Evolutionary conservation across 2,888 invertebrate species (phyloP).

Genomic region (Anodontia alba): DNA sequence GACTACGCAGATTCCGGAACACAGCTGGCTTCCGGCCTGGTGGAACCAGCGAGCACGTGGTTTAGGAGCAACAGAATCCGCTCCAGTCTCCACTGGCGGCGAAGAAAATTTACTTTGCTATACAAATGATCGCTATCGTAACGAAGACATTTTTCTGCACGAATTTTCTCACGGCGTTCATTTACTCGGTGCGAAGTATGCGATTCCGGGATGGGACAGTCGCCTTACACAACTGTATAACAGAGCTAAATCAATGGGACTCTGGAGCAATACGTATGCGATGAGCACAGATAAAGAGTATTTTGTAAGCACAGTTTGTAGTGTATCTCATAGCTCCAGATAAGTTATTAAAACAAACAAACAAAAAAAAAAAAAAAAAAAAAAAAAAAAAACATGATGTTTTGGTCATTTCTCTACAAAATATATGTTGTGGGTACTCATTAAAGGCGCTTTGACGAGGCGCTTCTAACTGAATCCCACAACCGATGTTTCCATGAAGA

Average conservation of each 20-base stretch:
- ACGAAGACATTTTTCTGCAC: conserved; percentile 69
- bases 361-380: too few relatives aligned
- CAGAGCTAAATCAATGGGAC: neutral
- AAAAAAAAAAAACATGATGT: too few relatives aligned
- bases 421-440: too few relatives aligned
- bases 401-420: too few relatives aligned
- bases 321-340: too few relatives aligned
- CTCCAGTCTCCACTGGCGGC: conserved; percentile 69
- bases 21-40: conserved; percentile 56
- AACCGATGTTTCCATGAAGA: too few relatives aligned
- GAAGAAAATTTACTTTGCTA: conserved; percentile 76
- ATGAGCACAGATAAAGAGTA: conserved; percentile 63
- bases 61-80: conserved; percentile 67
- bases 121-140: conserved; percentile 35
- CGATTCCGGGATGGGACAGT: conserved; percentile 60
- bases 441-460: too few relatives aligned
- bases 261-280: neutral
- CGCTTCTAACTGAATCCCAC: too few relatives aligned
- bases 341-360: too few relatives aligned
- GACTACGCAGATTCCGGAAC: conserved; percentile 73
- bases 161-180: conserved; percentile 70
- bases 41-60: conserved; percentile 68
- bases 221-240: neutral
- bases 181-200: conserved; percentile 64
- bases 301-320: conserved; percentile 61